Evolutionary conservation across 2,888 invertebrate genomes (phyloP), one percentile per base, ranked within the genome.

Genomic region (Ellobium chinense): DNA sequence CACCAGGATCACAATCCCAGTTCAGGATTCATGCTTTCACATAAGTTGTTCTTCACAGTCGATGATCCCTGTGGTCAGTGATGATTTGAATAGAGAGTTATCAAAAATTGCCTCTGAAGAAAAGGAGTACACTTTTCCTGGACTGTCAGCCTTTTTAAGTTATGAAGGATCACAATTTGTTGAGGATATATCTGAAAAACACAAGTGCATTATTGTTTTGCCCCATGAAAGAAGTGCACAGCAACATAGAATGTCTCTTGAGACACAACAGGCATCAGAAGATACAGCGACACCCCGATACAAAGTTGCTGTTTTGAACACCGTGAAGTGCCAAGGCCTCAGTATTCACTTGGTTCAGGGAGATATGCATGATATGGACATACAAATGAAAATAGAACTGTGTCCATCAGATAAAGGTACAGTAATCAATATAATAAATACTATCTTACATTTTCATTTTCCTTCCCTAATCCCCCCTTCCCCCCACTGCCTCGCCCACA

Each of bases 371-470:
- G 36, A 66, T 5, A n/a, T 76, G 29, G 27, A 76, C 18, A 31
- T 65, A 46, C 63, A 46, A n/a, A 74, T 74, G 74, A 74, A 63
- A 63, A 39, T 74, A 37, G 63, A 74, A 46, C 1, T 74, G 1
- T 27, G 34, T 18, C 27, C 31, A 31, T 31, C 37, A 46, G n/a
- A 46, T 0, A 21, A 18, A 46, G 74, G 74, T 74, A 74, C 60
- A 27, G 34, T 56, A 0, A 58, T 34, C n/a, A 2, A 69, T 46
- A 56, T 46, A 39, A 29, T 68, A 39, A 46, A n/a, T n/a, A n/a
- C n/a, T n/a, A n/a, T n/a, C n/a, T n/a, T n/a, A n/a, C n/a, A n/a
- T n/a, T n/a, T n/a, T n/a, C n/a, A n/a, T n/a, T n/a, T n/a, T n/a
- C n/a, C n/a, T n/a, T n/a, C n/a, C n/a, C n/a, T n/a, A n/a, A n/a